These are phyloP conservation scores for Prunella himalayana DNA, from an alignment of 2,113 vertebrate species.

Conservation along the genomic window DNA sequence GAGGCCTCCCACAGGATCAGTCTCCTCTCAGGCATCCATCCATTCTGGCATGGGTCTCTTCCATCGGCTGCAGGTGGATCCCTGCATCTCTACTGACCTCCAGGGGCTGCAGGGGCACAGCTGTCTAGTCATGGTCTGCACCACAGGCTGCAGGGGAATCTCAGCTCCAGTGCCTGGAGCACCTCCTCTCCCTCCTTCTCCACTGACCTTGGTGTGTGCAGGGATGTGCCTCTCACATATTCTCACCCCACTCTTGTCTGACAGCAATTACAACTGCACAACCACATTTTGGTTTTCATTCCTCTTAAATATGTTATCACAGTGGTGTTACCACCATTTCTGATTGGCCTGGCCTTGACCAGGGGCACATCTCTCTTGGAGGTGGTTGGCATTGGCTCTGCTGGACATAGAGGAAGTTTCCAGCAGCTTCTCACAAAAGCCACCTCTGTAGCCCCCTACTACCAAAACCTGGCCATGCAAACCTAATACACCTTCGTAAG, in stretches of 20 bases:
- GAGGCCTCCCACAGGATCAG: no score
- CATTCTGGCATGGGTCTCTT: accelerated
- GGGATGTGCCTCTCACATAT: neutral
- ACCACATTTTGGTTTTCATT: neutral
- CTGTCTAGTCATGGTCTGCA: neutral
- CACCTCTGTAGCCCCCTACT: no score
- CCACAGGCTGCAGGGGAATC: accelerated
- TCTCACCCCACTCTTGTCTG: neutral
- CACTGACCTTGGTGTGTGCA: neutral
- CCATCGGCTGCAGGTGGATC: neutral
- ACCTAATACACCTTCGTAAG: neutral
- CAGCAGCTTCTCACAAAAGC: neutral
- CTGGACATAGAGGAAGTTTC: neutral
- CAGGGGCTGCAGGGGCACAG: neutral
- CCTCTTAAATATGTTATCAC: neutral
- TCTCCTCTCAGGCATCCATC: neutral
- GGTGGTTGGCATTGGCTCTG: neutral
- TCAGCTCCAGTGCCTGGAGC: neutral
- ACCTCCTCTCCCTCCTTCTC: neutral
- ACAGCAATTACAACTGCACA: neutral
- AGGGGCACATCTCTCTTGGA: no score
- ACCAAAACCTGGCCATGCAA: neutral
- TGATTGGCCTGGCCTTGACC: neutral
- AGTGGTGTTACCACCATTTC: neutral
- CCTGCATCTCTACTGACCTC: accelerated